Evolutionary conservation across 2,797 vertebrate species (phyloP), one percentile per base, ranked within the genome.

Genomic region (Remorina albescens): DNA sequence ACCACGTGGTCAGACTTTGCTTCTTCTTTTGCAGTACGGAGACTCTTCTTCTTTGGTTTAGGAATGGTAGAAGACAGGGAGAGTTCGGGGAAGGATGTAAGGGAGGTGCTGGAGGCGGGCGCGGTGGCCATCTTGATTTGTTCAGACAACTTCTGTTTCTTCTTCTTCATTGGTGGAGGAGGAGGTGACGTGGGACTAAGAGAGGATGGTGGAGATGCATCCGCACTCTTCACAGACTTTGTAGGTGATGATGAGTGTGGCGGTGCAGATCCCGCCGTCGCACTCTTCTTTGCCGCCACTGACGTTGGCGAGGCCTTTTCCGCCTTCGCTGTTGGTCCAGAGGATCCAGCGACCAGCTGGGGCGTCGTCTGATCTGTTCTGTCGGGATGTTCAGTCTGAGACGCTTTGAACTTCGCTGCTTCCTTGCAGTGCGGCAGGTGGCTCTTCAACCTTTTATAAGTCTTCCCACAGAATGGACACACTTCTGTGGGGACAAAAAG

Each of bases 381-480:
- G 56, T n/a, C 32, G 10, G 78, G 51, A 8, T 34, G 71, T 18
- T 60, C 57, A 41, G 64, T 32, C 47, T 42, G 74, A 65, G 79
- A 37, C 1, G 64, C 61, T 70, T 75, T 71, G 71, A 78, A 71
- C 60, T 9, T 75, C 2, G 69, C 66, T 1, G 71, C 82, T 58
- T 86, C 85, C 44, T 92, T 97, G 87, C 97, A 99, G 67, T 97
- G 88, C 4, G 96, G 95, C 64, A 98, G 90, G 69, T 98, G 97
- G 9, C 93, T 81, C 50, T 97, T 97, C 58, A 99, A 86, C 67
- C 97, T 91, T 75, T 96, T 97, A 91, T 94, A 98, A 0, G 92
- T 80, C 74, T 94, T 96, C 61, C 87, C 94, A 44, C 97, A 98
- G 67, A 94, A 94, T 0, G 97, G 97, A 64, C 97, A 98, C 3